Evolutionary conservation across 2,888 invertebrate species (phyloP).

Genomic region (Abrostola triplasia): DNA sequence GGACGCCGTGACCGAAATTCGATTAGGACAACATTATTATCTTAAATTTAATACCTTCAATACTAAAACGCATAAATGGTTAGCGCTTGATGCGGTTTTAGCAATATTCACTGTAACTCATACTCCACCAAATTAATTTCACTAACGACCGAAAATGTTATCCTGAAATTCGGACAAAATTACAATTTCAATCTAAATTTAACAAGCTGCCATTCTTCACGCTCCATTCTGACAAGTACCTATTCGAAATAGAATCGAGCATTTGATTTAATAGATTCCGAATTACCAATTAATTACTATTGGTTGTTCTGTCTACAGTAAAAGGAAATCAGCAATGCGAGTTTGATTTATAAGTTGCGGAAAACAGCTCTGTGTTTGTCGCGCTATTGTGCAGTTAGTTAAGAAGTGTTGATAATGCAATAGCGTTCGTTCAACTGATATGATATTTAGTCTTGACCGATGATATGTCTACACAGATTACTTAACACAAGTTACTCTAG

Average conservation of each 20-base stretch:
- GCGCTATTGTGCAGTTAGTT: constrained; percentile 3
- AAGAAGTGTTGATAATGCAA: no score
- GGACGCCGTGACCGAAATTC: no score
- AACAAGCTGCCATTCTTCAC: constrained; percentile 4
- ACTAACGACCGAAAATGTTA: not conserved
- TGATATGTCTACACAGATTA: not conserved
- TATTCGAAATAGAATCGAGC: constrained; percentile 3
- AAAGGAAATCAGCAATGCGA: constrained; percentile 36
- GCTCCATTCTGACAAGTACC: constrained; percentile 2
- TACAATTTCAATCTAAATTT: constrained; percentile 1
- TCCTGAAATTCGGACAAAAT: constrained; percentile 2
- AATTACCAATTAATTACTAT: constrained; percentile 23
- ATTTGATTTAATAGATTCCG: constrained; percentile 3
- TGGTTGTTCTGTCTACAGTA: constrained; percentile 10
- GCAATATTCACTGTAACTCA: not conserved
- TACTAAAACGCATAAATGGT: no score
- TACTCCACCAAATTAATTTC: not conserved
- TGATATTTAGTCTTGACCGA: not conserved
- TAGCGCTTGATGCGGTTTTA: not conserved
- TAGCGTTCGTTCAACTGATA: no score
- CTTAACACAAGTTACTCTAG: no score
- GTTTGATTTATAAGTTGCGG: constrained; percentile 28
- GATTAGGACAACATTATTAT: no score
- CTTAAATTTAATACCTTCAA: no score
- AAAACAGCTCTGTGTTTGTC: constrained; percentile 22